Percentiles rank a stretch among this genome's conserved stretches.
Evolutionary conservation across 2,113 vertebrate species (phyloP).

Genomic region (Hyaena hyaena): DNA sequence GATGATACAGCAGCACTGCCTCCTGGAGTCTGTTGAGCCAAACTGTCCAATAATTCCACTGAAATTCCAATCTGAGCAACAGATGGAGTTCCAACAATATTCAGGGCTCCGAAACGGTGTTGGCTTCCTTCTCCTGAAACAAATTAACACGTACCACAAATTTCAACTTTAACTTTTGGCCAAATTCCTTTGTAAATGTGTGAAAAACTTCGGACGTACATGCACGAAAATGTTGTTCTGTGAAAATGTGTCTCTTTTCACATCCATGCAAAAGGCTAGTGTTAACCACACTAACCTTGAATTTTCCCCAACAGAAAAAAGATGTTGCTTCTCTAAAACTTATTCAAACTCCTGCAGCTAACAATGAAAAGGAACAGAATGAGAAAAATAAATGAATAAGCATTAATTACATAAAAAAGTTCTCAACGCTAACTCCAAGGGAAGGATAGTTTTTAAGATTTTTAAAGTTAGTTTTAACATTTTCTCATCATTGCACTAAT

Average conservation of each 20-base stretch:
- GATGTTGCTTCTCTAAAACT: slow-evolving; percentile 25
- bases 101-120: slow-evolving; percentile 93
- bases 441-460: neutral
- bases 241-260: neutral
- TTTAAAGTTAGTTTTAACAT: slow-evolving; percentile 32
- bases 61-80: slow-evolving; percentile 97
- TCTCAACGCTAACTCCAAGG: neutral
- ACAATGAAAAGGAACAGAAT: neutral
- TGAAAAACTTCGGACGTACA: neutral
- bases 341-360: neutral
- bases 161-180: slow-evolving; percentile 35
- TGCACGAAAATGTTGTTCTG: neutral
- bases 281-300: neutral
- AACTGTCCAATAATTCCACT: slow-evolving; percentile 93
- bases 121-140: slow-evolving; percentile 92
- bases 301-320: slow-evolving; percentile 43
- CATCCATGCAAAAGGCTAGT: slow-evolving; percentile 10
- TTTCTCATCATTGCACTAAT: slow-evolving; percentile 21
- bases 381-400: slow-evolving; percentile 31
- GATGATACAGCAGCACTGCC: slow-evolving; percentile 93
- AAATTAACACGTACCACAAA: slow-evolving; percentile 48
- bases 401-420: neutral
- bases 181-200: slow-evolving; percentile 24
- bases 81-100: slow-evolving; percentile 87
- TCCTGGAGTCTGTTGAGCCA: slow-evolving; percentile 95